These are phyloP conservation scores for Rhodophaea formosa DNA, from an alignment of 2,888 invertebrate genomes.

Conservation along the genomic window DNA sequence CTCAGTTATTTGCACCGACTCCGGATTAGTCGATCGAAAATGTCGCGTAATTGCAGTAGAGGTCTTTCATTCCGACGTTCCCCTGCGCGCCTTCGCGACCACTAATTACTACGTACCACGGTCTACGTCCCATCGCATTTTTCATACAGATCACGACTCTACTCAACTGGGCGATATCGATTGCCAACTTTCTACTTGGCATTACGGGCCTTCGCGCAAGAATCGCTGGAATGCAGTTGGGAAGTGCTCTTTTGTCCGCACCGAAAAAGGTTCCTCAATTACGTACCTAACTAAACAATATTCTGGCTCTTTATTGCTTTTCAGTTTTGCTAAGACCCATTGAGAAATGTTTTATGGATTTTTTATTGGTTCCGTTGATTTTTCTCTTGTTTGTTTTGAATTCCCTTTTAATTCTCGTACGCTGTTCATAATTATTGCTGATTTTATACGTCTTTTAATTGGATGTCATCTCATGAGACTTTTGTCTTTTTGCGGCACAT, in stretches of 20 bases:
- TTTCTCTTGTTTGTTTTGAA: background rate
- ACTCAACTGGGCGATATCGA: conserved; percentile 59
- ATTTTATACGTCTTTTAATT: too few relatives aligned
- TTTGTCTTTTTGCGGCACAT: too few relatives aligned
- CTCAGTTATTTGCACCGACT: conserved; percentile 8
- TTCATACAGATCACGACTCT: conserved; percentile 75
- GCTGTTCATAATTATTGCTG: too few relatives aligned
- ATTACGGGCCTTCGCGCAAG: conserved; percentile 8
- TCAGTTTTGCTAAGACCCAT: background rate
- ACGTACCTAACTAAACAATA: conserved; percentile 18
- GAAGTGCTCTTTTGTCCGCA: conserved; percentile 22
- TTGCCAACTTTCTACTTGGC: conserved; percentile 38
- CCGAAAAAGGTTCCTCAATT: conserved; percentile 17
- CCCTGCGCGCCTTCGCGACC: conserved; percentile 12
- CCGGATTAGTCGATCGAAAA: conserved; percentile 13
- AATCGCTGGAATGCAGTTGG: conserved; percentile 22
- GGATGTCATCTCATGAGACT: too few relatives aligned
- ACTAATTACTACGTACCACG: conserved; percentile 17
- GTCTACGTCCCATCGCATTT: conserved; percentile 45
- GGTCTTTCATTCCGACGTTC: conserved; percentile 1
- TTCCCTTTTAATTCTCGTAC: background rate
- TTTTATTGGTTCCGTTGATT: background rate
- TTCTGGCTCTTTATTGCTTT: conserved; percentile 17
- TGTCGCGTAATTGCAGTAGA: conserved; percentile 7
- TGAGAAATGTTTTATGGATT: background rate